These are phyloP conservation scores for Pelodiscus sinensis DNA, from an alignment of 2,113 vertebrate species.

Conservation along the genomic window DNA sequence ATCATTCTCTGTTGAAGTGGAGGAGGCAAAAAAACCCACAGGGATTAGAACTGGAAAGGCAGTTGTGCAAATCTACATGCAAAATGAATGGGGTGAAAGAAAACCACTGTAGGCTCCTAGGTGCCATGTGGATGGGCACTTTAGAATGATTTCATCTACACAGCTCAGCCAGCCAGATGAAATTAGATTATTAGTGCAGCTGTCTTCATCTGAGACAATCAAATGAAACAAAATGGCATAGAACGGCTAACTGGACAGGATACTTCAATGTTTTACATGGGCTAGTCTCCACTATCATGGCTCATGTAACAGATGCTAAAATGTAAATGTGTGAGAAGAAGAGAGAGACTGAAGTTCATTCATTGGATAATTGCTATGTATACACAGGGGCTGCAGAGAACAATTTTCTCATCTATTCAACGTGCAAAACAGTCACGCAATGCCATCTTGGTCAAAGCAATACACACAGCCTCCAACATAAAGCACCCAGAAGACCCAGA, in stretches of 20 bases:
- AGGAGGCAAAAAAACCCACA: neutral
- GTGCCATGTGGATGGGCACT: neutral
- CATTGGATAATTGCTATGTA: neutral
- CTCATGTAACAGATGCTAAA: neutral
- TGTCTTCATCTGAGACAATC: neutral
- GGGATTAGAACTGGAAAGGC: fast-evolving
- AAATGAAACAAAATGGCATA: neutral
- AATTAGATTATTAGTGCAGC: neutral
- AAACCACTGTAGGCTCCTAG: neutral
- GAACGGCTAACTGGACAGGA: neutral
- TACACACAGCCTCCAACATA: neutral
- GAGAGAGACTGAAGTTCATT: neutral
- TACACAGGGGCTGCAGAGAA: neutral
- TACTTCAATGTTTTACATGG: neutral
- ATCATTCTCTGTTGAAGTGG: slow-evolving; percentile 76
- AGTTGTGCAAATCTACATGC: neutral
- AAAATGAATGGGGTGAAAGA: neutral
- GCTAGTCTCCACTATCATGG: neutral
- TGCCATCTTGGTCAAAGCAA: neutral
- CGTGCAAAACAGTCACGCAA: neutral
- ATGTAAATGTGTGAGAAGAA: neutral
- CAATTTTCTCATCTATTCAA: neutral
- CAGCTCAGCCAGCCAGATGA: neutral
- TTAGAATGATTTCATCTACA: neutral
- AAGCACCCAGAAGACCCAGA: neutral